Evolutionary conservation across 2,797 vertebrate genomes (phyloP).

Genomic region (Notolepis coatsorum): DNA sequence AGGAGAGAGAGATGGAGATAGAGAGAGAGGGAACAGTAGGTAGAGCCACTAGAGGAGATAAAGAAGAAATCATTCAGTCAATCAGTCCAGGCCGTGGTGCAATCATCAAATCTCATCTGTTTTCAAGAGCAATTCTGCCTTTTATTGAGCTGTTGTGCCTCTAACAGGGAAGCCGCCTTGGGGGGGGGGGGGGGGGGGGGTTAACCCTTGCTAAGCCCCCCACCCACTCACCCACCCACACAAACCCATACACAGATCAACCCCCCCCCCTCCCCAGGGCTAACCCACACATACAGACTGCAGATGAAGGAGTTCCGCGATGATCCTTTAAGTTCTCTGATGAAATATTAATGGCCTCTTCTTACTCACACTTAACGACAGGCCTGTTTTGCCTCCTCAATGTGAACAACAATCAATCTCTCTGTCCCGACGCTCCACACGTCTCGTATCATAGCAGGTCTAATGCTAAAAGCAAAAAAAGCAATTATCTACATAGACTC

Average conservation of each 20-base stretch:
- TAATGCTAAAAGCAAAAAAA: too few relatives aligned
- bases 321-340: not conserved
- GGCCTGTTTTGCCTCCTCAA: too few relatives aligned
- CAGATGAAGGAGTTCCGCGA: not conserved
- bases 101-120: slow-evolving; percentile 85
- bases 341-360: slow-evolving; percentile 4
- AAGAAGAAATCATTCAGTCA: slow-evolving; percentile 85
- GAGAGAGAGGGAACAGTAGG: slow-evolving; percentile 44
- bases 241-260: too few relatives aligned
- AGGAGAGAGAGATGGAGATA: slow-evolving; percentile 28
- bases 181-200: slow-evolving; percentile 43
- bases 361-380: slow-evolving; percentile 10
- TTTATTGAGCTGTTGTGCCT: slow-evolving; percentile 84
- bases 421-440: too few relatives aligned
- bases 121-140: slow-evolving; percentile 82
- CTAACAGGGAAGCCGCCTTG: slow-evolving; percentile 61
- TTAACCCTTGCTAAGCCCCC: slow-evolving; percentile 60
- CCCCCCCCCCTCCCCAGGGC: not conserved
- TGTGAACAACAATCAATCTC: too few relatives aligned
- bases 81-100: slow-evolving; percentile 71
- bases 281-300: not conserved
- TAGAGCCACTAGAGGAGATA: slow-evolving; percentile 75
- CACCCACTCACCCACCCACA: slow-evolving; percentile 11
- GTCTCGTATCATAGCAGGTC: too few relatives aligned
- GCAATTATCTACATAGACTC: too few relatives aligned